Base-by-base conservation (phyloP, 1,140 invertebrate genomes). In the Drosophila equinoxialis region DNA sequence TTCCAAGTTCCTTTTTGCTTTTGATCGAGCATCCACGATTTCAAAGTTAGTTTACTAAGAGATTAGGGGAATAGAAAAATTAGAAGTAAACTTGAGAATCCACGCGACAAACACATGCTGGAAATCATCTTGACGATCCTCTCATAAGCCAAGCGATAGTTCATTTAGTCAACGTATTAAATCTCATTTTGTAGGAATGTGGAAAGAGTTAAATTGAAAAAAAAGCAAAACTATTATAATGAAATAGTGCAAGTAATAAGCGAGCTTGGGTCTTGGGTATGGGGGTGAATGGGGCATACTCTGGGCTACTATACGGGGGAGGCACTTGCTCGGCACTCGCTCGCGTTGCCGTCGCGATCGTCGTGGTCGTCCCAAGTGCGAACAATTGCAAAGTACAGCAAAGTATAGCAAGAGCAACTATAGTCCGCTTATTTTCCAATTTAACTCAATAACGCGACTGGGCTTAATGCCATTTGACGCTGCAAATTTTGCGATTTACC, bases 341-440 rank as follows among this genome's bases (percentile, higher is more conserved):
- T 4, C 11, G 10, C 3, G 11, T 39, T 11, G 37, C 4, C 10
- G 11, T 11, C 37, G 37, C 11, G 3, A 11, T 39, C 37, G 37
- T 11, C 37, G 37, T 11, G 10, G 71, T 48, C 35, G 55, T 60
- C 70, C 81, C 81, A 86, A 85, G 81, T 85, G 81, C 81, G 82
- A 85, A 86, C 82, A 86, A 85, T 85, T 85, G 82, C 66, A 60
- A 74, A 69, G 67, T 55, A 51, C 65, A 68, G 42, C 68, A 79
- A 10, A 26, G 30, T 6, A 41, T 54, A 62, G 1, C 67, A 68
- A 54, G 72, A 55, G 63, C 58, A 83, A 80, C 70, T 89, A 84
- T 87, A 77, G 84, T 77, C 79, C 77, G 84, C 84, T 89, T 89
- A 89, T 89, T 89, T 89, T 89, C 72, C 85, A 89, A 89, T 89